Evolutionary conservation across 30 jellyfish, hydroid and myxozoan species (phyloP).

Genomic region (Hydra vulgaris): DNA sequence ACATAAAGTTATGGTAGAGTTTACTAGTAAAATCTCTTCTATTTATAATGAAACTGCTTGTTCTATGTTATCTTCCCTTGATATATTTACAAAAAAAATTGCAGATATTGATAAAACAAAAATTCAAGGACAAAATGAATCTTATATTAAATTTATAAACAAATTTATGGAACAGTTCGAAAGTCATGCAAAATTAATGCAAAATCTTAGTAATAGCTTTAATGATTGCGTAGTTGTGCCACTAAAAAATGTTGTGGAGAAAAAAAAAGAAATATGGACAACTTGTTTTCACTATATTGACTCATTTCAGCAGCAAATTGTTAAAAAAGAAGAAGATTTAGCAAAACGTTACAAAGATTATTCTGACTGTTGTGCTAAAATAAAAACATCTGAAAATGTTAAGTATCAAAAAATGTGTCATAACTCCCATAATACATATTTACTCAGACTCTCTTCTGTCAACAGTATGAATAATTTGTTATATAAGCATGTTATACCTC

Average conservation of each 20-base stretch:
- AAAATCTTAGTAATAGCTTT: conserved; percentile 20
- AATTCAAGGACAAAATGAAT: conserved; percentile 21
- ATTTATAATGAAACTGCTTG: conserved; percentile 68
- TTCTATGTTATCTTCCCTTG: conserved; percentile 35
- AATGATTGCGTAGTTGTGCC: conserved; percentile 26
- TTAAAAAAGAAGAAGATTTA: conserved; percentile 28
- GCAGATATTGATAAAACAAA: conserved; percentile 37
- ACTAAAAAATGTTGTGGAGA: conserved; percentile 27
- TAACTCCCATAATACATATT: conserved; percentile 78
- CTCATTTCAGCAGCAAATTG: conserved; percentile 29
- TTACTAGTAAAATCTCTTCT: conserved; percentile 43
- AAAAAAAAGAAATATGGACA: conserved; percentile 33
- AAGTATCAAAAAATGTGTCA: conserved; percentile 41
- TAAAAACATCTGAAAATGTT: background rate
- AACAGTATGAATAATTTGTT: conserved; percentile 61
- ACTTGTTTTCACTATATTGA: conserved; percentile 26
- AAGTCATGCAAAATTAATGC: conserved; percentile 26
- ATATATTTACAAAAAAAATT: conserved; percentile 51
- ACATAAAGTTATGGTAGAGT: conserved; percentile 12
- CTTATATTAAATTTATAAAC: conserved; percentile 6
- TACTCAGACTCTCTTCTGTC: conserved; percentile 62
- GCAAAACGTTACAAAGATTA: conserved; percentile 31
- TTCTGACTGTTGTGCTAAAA: conserved; percentile 10
- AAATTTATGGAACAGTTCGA: conserved; percentile 26
- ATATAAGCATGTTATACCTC: conserved; percentile 60